Base-by-base conservation (phyloP, 2,113 vertebrate genomes). In the Nematolebias whitei region DNA sequence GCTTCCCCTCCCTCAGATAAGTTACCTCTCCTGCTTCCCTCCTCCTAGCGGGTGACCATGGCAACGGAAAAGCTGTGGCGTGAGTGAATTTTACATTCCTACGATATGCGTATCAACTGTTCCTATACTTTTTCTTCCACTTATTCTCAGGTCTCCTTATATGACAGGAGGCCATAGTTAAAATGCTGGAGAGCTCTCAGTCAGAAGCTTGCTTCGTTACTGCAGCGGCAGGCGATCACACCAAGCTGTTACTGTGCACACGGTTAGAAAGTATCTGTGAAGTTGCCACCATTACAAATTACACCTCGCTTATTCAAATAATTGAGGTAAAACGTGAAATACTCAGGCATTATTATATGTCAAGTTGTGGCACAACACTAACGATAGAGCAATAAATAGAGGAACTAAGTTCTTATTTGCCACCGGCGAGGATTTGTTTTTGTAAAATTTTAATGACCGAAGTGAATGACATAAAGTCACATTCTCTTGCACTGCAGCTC, bases 41-140 rank as follows among this genome's bases (percentile, higher is more conserved):
- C 64, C 78, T 83, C 89, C 63, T 87, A 60, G 78, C 83, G 87
- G 86, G 89, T 87, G 85, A 83, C 76, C 86, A 87, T 76, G 76
- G 77, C 84, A 84, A 84, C 85, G 26, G 68, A 54, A 61, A n/a
- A 4, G 18, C 11, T 44, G 71, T 62, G 61, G n/a, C n/a, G n/a
- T n/a, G n/a, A n/a, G 73, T 69, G 75, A 56, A 82, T 71, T 82
- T 70, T 61, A 76, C 80, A 79, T 87, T 79, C 69, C 32, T 10
- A 70, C 59, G 68, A 67, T 11, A 61, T 40, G 49, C 9, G 44
- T 66, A 68, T 79, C 71, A 26, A 56, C 79, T 79, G 76, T 83
- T 81, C 77, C 81, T 69, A 49, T 68, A 55, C 32, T 68, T 78
- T 52, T 44, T 43, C 63, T 78, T 75, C 76, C 78, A 77, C 84